Evolutionary conservation across 2,113 vertebrate species (phyloP), one percentile per base, ranked within the genome.

Genomic region (Sylvicapra grimmia): DNA sequence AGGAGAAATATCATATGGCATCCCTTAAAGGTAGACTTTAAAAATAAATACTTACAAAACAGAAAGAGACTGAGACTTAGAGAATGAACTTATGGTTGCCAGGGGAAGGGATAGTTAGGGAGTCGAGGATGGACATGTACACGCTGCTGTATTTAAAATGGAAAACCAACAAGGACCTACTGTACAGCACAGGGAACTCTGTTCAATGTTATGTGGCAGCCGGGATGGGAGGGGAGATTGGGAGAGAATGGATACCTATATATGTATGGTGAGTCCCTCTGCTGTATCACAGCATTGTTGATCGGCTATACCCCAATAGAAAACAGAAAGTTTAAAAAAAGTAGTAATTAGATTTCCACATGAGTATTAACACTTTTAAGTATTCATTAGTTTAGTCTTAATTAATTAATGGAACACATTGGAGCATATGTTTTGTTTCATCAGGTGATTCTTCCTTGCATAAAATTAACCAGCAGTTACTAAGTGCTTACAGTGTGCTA

Each of bases 351-450:
- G 16, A 29, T 31, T 51, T 33, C 54, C 29, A 91, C 82, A 5
- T 94, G 49, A 96, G 8, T 54, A 82, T 96, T 92, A 86, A 65
- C 86, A 44, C 63, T 54, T 88, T 94, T 92, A 96, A 90, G 19
- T 79, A 95, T 97, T 84, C 93, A 93, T 95, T 96, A 95, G 90
- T 89, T 96, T 72, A 86, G 61, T 58, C 56, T 94, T 90, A 92
- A 94, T 95, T 91, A 96, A 83, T 96, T 93, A 96, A 97, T 82
- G 23, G 53, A 87, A 63, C 80, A 87, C 13, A 72, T 82, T 72
- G 85, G 47, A 95, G 79, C 86, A 92, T 91, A 94, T 56, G 68
- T 80, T 93, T 97, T 95, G 79, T 94, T 94, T 98, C 72, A 96
- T 94, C 47, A 63, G 56, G 63, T 51, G 94, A 94, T 87, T 10